phyloP scores from a whole-genome alignment of 2,888 invertebrate species.

The Drosophila quasianomalipes region DNA sequence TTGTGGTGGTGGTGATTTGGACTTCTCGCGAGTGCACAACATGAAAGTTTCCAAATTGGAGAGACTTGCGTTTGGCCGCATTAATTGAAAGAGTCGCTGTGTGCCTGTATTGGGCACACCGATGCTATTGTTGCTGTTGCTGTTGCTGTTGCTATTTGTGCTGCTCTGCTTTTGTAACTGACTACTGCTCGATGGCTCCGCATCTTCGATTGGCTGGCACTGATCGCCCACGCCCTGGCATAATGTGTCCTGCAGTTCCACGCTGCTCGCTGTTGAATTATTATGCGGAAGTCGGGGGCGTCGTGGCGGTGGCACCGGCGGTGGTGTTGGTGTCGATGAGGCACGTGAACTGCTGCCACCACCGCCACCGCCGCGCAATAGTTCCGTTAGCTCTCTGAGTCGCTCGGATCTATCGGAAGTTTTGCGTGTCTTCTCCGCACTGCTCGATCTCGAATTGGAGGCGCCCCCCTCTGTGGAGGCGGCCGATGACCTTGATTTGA shows the following conservation, averaged over 20 bases:
- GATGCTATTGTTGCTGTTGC: conserved; percentile 31
- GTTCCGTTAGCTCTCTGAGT: conserved; percentile 91
- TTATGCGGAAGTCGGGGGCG: conserved; percentile 81
- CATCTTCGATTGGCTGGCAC: conserved; percentile 27
- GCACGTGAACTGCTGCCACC: conserved; percentile 73
- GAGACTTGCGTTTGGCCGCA: conserved; percentile 83
- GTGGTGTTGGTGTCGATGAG: conserved; percentile 87
- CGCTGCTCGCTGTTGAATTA: conserved; percentile 86
- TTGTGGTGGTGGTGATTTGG: conserved; percentile 75
- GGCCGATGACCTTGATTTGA: conserved; percentile 78
- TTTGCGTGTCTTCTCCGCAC: conserved; percentile 76
- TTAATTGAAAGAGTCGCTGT: conserved; percentile 62
- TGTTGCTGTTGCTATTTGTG: conserved; percentile 66
- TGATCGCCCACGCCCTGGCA: conserved; percentile 10
- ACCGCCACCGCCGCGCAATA: conserved; percentile 88
- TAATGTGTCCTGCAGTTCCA: conserved; percentile 73
- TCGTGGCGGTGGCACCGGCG: conserved; percentile 87
- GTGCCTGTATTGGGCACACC: conserved; percentile 46
- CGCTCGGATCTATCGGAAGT: conserved; percentile 90
- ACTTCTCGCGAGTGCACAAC: conserved; percentile 77
- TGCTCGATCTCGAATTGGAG: conserved; percentile 32
- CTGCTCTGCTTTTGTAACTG: conserved; percentile 73
- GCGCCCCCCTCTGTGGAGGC: conserved; percentile 34
- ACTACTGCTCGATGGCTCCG: conserved; percentile 57
- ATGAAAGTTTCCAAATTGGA: conserved; percentile 83